Evolutionary conservation across 2,888 invertebrate genomes (phyloP), one percentile per base, ranked within the genome.

Genomic region (Caenorhabditis sp.): DNA sequence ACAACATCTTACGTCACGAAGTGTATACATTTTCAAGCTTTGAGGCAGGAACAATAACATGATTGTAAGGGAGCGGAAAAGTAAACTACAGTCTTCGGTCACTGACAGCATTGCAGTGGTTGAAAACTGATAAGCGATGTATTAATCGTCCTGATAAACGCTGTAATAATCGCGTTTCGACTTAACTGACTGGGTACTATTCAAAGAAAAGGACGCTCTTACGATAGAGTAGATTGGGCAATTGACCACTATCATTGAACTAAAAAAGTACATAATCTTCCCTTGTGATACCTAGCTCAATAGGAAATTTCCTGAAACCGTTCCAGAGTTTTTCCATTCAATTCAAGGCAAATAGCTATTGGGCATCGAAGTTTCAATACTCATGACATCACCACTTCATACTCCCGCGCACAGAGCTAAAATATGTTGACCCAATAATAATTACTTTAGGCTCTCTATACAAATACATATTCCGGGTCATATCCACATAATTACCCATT

Each of bases 401-500:
- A 8, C 40, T 40, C 40, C 26, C 24, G 20, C 65, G 11, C 13
- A 35, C 40, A 47, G 26, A 44, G 20, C 22, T 2, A 3, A 8
- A 18, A 15, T 11, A 18, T 51, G 53, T 35, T 40, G 55, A 67
- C 40, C 55, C 65, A 37, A 6, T 32, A 4, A 32, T 6, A 32
- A 24, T 9, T 18, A 26, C 50, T 9, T 26, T 20, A 18, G n/a
- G 9, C n/a, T 35, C 20, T 67, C 13, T 13, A 40, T 20, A 15
- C 35, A 9, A 18, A 47, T n/a, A 47, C 6, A 50, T 68, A 60
- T 68, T 69, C 69, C 60, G 69, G 60, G 69, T 69, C 69, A 58
- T 32, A 40, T 18, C 53, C 37, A 51, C 15, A 22, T 60, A 71
- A 62, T 71, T 47, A 62, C 11, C 22, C 24, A 64, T 72, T 72